Base-by-base conservation (phyloP, 2,113 vertebrate species). In the Etheostoma spectabile region DNA sequence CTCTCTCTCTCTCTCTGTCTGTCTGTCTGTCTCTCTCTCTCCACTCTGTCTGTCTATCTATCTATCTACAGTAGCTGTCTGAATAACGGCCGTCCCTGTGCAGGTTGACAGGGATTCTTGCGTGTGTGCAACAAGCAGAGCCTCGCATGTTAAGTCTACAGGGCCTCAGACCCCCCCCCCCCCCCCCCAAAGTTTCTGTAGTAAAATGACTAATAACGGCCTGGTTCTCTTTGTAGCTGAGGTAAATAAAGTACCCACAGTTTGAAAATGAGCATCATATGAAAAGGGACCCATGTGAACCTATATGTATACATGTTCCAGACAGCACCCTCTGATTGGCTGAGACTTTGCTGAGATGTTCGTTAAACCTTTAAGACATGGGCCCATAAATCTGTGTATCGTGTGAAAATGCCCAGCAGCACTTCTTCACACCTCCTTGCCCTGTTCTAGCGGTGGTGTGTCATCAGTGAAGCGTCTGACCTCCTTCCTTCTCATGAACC, bases 381-480 rank as follows among this genome's bases (percentile, higher is more conserved):
- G 4, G 22, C 16, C 38, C 21, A 11, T 64, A 8, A 35, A 12
- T 59, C 8, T 70, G 14, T 19, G 42, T 24, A 15, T 75, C 49
- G 19, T 38, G 30, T 49, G 55, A 84, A 53, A 53, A 72, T 33
- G 35, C 30, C 64, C 52, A 15, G 51, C 33, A 18, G 60, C 57
- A 0, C 24, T 8, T 13, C 66, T 66, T 62, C 73, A 59, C 24
- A 49, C 48, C 59, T 76, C 2, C 22, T 42, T 48, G 65, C 42
- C 6, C 15, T 18, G 61, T 21, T 80, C 55, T 82, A 82, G 61
- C 79, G 13, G 24, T 0, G 5, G 42, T 68, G 30, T 87, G 78
- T 77, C 75, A 78, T 86, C 77, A 76, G 46, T n/a, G 14, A 2
- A 21, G 30, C 1, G 11, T n/a, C 72, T 85, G 68, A 83, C 59